phyloP scores from a whole-genome alignment of 2,888 invertebrate species.

The Sphaerophoria taeniata region DNA sequence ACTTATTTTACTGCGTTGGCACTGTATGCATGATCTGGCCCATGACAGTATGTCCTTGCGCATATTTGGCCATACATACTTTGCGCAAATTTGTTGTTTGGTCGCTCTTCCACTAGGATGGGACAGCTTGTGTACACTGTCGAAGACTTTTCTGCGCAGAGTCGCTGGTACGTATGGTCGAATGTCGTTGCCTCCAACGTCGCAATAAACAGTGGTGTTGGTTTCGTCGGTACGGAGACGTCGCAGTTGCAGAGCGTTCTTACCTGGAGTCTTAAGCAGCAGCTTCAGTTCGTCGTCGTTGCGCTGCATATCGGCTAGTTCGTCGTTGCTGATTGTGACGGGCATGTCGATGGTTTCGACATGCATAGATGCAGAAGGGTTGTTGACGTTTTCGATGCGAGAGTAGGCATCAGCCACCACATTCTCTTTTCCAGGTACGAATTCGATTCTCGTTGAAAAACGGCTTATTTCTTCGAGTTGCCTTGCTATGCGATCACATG shows the following conservation, averaged over 20 bases:
- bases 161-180: conserved; percentile 21
- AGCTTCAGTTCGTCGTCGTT: conserved; percentile 37
- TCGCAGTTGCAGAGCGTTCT: conserved; percentile 48
- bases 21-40: conserved; percentile 32
- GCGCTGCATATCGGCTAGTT: conserved; percentile 8
- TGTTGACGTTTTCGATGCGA: background rate
- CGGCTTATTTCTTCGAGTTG: conserved; percentile 26
- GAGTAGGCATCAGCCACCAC: conserved; percentile 21
- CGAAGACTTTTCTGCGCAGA: conserved; percentile 21
- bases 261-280: conserved; percentile 11
- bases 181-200: conserved; percentile 13
- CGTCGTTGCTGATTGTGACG: conserved; percentile 7
- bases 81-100: conserved; percentile 15
- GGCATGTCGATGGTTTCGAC: conserved; percentile 19
- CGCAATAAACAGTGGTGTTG: conserved; percentile 17
- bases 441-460: conserved; percentile 16
- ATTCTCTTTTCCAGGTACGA: conserved; percentile 22
- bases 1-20: conserved; percentile 29
- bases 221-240: conserved; percentile 14
- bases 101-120: conserved; percentile 34
- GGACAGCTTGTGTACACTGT: conserved; percentile 11
- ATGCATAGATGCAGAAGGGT: too few species aligned
- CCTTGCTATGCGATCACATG: conserved; percentile 30
- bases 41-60: conserved; percentile 20
- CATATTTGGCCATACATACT: conserved; percentile 55